Base-by-base conservation (phyloP, 2,797 vertebrate species). In the Cetoscarus ocellatus region DNA sequence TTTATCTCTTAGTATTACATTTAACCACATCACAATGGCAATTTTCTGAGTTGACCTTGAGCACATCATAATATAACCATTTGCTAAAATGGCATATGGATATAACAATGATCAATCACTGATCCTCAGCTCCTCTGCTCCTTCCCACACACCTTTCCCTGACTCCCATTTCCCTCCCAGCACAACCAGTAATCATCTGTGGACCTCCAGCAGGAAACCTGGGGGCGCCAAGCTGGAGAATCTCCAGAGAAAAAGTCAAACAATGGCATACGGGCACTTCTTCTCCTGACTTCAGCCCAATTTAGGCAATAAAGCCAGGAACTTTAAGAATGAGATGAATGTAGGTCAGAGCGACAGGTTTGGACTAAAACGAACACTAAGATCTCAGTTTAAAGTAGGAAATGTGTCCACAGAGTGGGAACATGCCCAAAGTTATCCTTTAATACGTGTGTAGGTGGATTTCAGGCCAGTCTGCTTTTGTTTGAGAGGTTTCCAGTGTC, bases 201-300 rank as follows among this genome's bases (percentile, higher is more conserved):
- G 71, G 81, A 91, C 84, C 88, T 91, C 91, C 90, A 85, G 69
- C 76, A 92, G 91, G 91, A 92, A 91, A 88, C 60, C n/a, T 19
- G 68, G 76, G 52, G 62, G 68, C 45, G 38, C 76, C 75, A 68
- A 44, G 10, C 54, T 48, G 75, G 75, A 87, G 84, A 88, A 83
- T 87, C 86, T 87, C 86, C 84, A 79, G 63, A 84, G 70, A 80
- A 57, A 74, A 62, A 81, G 63, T 80, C 82, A 76, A 82, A 85
- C 79, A 86, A 84, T 73, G 61, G 73, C 67, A 78, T 59, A 75
- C 45, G 10, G 56, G 69, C 75, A 64, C 64, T 57, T 80, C 69
- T 81, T 67, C 65, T 73, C 42, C 49, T 56, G 49, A 77, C 58
- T 77, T 18, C 15, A 34, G 61, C 59, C 78, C 56, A 83, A 80